Evolutionary conservation across 1,140 invertebrate genomes (phyloP).

Genomic region (Chelonus insularis): DNA sequence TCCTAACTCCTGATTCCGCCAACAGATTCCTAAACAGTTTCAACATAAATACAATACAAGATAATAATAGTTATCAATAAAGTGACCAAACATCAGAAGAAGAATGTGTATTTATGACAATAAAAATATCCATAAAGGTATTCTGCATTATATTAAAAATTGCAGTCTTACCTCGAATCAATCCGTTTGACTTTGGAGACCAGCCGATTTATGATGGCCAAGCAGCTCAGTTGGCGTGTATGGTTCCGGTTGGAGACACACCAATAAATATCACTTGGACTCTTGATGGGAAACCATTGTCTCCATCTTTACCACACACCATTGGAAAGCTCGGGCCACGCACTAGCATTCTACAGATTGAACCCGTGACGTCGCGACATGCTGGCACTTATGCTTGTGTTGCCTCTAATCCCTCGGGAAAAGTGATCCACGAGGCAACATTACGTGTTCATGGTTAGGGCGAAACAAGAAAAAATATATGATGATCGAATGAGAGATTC

Average conservation of each 20-base stretch:
- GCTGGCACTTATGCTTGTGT: slow-evolving; percentile 70
- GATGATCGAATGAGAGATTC: slow-evolving; percentile 1
- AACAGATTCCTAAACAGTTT: no score
- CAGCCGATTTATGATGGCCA: slow-evolving; percentile 69
- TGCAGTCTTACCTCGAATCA: slow-evolving; percentile 73
- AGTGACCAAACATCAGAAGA: no score
- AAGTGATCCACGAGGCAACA: slow-evolving; percentile 60
- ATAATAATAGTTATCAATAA: no score
- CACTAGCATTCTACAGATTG: slow-evolving; percentile 62
- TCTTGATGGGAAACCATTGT: slow-evolving; percentile 59
- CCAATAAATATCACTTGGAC: slow-evolving; percentile 71
- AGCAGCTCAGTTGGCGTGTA: slow-evolving; percentile 71
- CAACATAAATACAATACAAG: no score
- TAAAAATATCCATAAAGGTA: neutral
- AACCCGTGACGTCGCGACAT: slow-evolving; percentile 61
- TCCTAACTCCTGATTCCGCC: no score
- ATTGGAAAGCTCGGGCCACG: slow-evolving; percentile 60
- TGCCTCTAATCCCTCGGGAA: slow-evolving; percentile 69
- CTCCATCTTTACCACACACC: slow-evolving; percentile 56
- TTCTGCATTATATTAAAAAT: slow-evolving; percentile 43
- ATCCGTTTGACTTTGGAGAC: slow-evolving; percentile 69
- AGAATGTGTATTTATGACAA: neutral
- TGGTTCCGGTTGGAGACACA: slow-evolving; percentile 70
- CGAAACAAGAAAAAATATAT: slow-evolving; percentile 16
- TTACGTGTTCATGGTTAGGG: slow-evolving; percentile 65